Evolutionary conservation across 2,113 vertebrate genomes (phyloP), one percentile per base, ranked within the genome.

Genomic region (Gavialis gangeticus): DNA sequence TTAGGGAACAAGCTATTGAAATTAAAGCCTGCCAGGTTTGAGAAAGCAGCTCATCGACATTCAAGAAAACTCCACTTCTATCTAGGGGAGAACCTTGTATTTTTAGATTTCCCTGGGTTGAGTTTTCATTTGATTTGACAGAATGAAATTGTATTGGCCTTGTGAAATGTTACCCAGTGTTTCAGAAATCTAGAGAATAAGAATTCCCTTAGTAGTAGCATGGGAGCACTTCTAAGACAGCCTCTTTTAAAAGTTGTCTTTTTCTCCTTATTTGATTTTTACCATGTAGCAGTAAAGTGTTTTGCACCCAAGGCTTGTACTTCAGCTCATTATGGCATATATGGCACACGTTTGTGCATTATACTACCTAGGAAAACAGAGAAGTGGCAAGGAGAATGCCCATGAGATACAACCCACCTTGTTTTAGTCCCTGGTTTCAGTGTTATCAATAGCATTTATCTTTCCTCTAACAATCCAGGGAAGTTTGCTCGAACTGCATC

Each of bases 71-170:
- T 63, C 66, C 24, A 19, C 81, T 63, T 92, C 80, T 83, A 66
- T 66, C 10, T 59, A n/a, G 85, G 27, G 5, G 13, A 9, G 67
- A 3, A 71, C 37, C 16, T 59, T 85, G 46, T 84, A 83, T 37
- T 88, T 95, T 95, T 79, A 79, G 59, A 90, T 85, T 88, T 76
- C 79, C 90, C 46, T 34, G 75, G 67, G 30, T 80, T 75, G 46
- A 10, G 5, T 5, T 92, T 96, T 94, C 16, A 17, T 87, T 88
- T 46, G 12, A 82, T 90, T 90, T 85, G 13, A 62, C 60, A 34
- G 59, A 85, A 46, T 82, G 54, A 91, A 94, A 4, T 18, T 75
- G 85, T 71, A 22, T 78, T 24, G 84, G 17, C 66, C 80, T 67
- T 59, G 78, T 78, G 27, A 87, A 54, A 69, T 90, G 75, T 75